Evolutionary conservation across 2,113 vertebrate genomes (phyloP).

Genomic region (Eublepharis macularius): DNA sequence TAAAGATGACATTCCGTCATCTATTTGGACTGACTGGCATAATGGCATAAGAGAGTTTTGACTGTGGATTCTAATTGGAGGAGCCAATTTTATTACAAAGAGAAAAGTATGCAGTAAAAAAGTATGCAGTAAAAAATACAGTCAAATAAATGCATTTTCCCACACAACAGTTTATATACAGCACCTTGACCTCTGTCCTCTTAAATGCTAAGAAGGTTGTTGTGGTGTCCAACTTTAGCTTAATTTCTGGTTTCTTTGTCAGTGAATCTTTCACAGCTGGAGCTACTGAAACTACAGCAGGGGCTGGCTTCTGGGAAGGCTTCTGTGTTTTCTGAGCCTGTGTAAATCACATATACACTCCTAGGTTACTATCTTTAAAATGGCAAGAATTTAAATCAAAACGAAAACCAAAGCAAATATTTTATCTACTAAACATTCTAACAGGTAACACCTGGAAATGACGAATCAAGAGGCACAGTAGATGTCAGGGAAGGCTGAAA

Average conservation of each 20-base stretch:
- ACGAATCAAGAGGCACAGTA: neutral
- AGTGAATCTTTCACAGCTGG: conserved; percentile 91
- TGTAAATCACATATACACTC: neutral
- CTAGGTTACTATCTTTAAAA: neutral
- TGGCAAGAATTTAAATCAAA: neutral
- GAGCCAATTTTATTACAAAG: neutral
- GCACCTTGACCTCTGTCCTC: conserved; percentile 95
- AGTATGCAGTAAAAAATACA: neutral
- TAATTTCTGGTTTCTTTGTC: conserved; percentile 93
- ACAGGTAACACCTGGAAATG: neutral
- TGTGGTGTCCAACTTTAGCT: conserved; percentile 86
- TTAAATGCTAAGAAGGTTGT: conserved; percentile 96
- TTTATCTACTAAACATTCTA: neutral
- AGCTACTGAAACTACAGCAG: conserved; percentile 82
- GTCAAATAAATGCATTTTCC: neutral
- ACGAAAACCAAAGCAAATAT: neutral
- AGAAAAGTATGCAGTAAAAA: neutral
- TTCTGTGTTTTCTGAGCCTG: conserved; percentile 96
- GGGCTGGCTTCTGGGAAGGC: conserved; percentile 90
- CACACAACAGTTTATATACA: conserved; percentile 2
- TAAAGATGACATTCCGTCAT: neutral
- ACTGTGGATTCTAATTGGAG: neutral
- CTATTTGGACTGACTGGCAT: neutral
- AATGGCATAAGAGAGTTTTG: neutral
- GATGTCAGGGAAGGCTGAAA: neutral